Base-by-base conservation (phyloP, 1,140 invertebrate genomes). In the Macrosteles quadrilineatus region DNA sequence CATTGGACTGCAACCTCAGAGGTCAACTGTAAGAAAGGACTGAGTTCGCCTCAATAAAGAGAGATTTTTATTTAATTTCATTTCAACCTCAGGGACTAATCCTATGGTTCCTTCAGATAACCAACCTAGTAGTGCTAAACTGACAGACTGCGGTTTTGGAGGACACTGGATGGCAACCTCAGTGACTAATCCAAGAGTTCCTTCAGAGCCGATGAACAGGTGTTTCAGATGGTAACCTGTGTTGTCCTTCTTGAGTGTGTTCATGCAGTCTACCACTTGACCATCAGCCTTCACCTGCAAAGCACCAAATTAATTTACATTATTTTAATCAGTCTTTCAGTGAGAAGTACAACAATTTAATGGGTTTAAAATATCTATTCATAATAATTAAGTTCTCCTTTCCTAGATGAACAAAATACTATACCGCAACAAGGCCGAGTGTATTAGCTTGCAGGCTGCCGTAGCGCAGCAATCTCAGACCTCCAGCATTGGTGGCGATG, bases 201-300 rank as follows among this genome's bases (percentile, higher is more conserved):
- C 98, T 85, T 99, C 98, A 0, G 95, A 95, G 12, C 98, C 98
- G 75, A 99, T 96, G 78, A 99, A 98, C 57, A 99, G 79, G 79
- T 99, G 96, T 78, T 98, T 98, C 69, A 98, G 81, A 78, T 98
- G 94, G 80, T 97, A 98, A 0, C 96, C 97, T 0, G 97, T 99
- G 77, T 99, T 99, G 78, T 99, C 96, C 81, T 99, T 99, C 77
- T 96, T 92, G 71, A 98, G 82, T 1, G 88, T 86, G 71, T 88
- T 91, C 76, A 99, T 83, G 72, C 91, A 90, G 78, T 98, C 90
- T 12, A 99, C 78, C 0, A 99, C 82, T 66, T 91, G 86, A 0
- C 97, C 96, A 83, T 95, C 88, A 1, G 97, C 92, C 80, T 94
- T 86, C 1, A 98, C 96, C 55, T 59, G 25, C 6, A 59, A 6